Evolutionary conservation across 1,140 invertebrate species (phyloP), one percentile per base, ranked within the genome.

Genomic region (Formica selysi): DNA sequence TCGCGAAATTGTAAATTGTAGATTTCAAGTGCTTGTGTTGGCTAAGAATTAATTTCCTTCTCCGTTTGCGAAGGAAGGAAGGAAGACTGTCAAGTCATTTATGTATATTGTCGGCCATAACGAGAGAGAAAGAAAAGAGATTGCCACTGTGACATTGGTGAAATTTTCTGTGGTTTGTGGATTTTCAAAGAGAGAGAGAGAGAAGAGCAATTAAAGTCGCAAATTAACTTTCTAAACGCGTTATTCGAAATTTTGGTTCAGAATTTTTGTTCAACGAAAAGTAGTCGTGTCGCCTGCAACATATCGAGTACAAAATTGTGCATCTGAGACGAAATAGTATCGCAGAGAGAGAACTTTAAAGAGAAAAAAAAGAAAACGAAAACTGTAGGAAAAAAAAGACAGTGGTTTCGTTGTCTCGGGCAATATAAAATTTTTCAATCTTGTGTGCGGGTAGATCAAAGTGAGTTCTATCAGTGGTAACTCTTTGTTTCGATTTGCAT

Each of bases 111-210:
- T 64, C 29, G 68, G 38, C 32, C 29, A 32, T 68, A 29, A 48
- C 11, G 44, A 11, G 19, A 62, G 11, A 48, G 44, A 85, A 19
- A 79, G 16, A 19, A 70, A 2, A 19, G 22, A 41, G 13, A 65
- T 11, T 38, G 48, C 48, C 41, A 54, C 62, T 90, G 89, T 89
- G 88, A 83, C 22, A 19, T 54, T 68, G 48, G 76, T 90, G 67
- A 88, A 87, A 88, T 85, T 90, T 57, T 71, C 22, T 87, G 89
- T 90, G 89, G 67, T 64, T 81, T 87, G 89, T 90, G 88, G 57
- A 80, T 57, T 48, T 32, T 8, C 22, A 26, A 26, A 48, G 48
- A n/a, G n/a, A 26, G 4, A 11, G 11, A 38, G 41, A 51, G 26
- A 71, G 68, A 51, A 32, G 41, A 54, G 44, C 44, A 8, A 51